These are phyloP conservation scores for Zhuqinia jingwanae DNA, from an alignment of 2,888 invertebrate genomes.

Conservation along the genomic window DNA sequence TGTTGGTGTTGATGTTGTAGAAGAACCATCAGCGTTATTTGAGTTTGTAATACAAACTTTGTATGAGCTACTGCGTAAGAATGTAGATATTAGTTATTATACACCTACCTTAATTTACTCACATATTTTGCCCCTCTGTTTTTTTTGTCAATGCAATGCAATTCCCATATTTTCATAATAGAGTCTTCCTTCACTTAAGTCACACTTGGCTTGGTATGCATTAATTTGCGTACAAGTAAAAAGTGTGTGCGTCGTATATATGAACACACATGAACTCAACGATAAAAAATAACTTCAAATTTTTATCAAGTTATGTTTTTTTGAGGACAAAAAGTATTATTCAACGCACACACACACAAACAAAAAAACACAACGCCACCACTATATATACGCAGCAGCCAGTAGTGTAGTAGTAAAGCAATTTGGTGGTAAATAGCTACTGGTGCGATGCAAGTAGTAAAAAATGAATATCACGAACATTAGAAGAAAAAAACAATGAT, in stretches of 20 bases:
- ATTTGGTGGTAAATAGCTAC: constrained; percentile 14
- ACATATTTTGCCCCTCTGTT: no score
- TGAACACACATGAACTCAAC: neutral
- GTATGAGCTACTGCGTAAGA: no score
- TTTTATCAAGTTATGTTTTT: constrained; percentile 19
- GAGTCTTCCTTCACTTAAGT: constrained; percentile 57
- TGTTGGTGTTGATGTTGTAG: no score
- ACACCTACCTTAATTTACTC: no score
- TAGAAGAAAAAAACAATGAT: constrained; percentile 37
- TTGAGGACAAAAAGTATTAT: constrained; percentile 45
- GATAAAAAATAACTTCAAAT: neutral
- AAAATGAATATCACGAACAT: constrained; percentile 21
- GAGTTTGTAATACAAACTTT: no score
- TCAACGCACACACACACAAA: neutral
- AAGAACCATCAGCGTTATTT: no score
- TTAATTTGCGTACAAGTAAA: constrained; percentile 24
- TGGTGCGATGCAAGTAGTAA: neutral
- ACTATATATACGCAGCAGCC: neutral
- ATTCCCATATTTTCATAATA: constrained; percentile 35
- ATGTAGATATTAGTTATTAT: no score
- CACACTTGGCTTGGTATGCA: constrained; percentile 56
- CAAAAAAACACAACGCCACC: neutral
- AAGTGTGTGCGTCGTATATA: no score
- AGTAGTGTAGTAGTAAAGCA: neutral
- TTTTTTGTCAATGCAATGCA: constrained; percentile 11